These are phyloP conservation scores for Mustelus asterias DNA, from an alignment of 2,113 vertebrate genomes.

Conservation along the genomic window DNA sequence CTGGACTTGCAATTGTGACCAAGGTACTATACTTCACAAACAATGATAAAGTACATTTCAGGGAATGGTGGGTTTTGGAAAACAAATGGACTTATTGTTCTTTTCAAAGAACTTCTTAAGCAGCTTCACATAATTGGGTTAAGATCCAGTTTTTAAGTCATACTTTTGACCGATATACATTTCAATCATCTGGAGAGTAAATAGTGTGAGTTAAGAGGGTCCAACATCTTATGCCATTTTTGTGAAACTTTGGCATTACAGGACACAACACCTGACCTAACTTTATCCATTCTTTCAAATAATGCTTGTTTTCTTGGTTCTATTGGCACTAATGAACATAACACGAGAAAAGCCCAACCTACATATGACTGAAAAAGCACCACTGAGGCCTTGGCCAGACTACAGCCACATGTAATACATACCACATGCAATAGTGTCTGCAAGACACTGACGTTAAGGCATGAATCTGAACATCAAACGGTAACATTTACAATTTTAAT, in stretches of 20 bases:
- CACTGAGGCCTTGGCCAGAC: background rate
- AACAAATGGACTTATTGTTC: background rate
- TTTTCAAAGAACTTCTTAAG: background rate
- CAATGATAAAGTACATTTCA: background rate
- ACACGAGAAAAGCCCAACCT: background rate
- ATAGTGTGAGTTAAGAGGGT: background rate
- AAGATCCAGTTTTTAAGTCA: background rate
- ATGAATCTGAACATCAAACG: background rate
- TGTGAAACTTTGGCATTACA: background rate
- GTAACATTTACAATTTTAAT: background rate
- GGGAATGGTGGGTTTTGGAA: background rate
- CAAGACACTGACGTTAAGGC: slow-evolving; percentile 11
- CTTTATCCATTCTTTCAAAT: background rate
- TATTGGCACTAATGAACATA: background rate
- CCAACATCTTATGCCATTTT: background rate
- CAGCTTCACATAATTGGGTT: background rate
- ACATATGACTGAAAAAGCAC: background rate
- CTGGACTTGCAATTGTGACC: background rate
- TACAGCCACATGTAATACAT: background rate
- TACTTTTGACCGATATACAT: background rate
- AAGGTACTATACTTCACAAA: background rate
- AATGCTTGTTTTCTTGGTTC: background rate
- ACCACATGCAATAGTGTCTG: background rate
- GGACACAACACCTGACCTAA: background rate
- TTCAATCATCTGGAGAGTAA: background rate